Evolutionary conservation across 2,888 invertebrate genomes (phyloP), one percentile per base, ranked within the genome.

Genomic region (Agrochola macilenta): DNA sequence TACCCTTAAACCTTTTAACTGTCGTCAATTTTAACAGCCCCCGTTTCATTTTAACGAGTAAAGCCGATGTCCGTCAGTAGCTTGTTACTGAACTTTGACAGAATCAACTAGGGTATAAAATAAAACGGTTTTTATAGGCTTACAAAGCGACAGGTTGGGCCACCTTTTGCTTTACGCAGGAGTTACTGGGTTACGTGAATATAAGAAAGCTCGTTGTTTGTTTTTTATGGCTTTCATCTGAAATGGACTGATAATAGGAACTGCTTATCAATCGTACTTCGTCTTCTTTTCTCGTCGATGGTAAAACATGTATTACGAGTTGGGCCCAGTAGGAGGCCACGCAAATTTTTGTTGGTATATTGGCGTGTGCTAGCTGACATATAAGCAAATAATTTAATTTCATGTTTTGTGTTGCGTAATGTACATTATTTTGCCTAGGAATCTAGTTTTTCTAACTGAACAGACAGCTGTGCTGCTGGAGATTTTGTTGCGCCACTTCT

Each of bases 21-120:
- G 63, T 87, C 80, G 85, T 87, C 78, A 87, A 77, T 82, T 87
- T 87, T 87, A 86, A 86, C 76, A 64, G 78, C 35, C 73, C 74
- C 61, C 82, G 80, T 85, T 82, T 80, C 68, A 78, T 85, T 87
- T 85, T 85, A 86, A 86, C 86, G 86, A 86, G 79, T 69, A 71
- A 74, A 78, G 69, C 70, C 66, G 78, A 74, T 82, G 87, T 82
- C 82, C 78, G 74, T 82, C 79, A 79, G 85, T 80, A 85, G 82
- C 87, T 80, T 87, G 85, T 86, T 86, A 85, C 79, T 78, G 78
- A 80, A 86, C 82, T 86, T 77, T 85, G 85, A 66, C 77, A 87
- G 77, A 86, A 85, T 80, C 85, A 82, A 84, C 75, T 87, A 78
- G 74, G 76, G 39, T 60, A 74, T 87, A 81, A 87, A 81, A 85